Evolutionary conservation across 1,140 invertebrate genomes (phyloP).

Genomic region (Atopsyche davidsoni): DNA sequence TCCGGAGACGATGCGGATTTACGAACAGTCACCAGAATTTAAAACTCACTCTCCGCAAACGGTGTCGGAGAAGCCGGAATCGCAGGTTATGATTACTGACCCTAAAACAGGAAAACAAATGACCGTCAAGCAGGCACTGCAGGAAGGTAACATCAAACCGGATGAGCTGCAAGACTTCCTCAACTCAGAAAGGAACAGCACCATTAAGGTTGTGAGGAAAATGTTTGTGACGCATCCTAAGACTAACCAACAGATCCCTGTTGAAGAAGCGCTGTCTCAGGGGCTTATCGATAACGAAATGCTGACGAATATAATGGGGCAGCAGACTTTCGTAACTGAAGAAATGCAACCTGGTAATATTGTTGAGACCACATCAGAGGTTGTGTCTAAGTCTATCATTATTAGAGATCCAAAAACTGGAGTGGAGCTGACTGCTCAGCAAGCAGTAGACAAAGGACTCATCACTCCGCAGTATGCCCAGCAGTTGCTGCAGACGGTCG

Average conservation of each 20-base stretch:
- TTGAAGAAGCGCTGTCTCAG: constrained; percentile 57
- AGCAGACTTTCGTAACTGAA: constrained; percentile 29
- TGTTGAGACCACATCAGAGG: constrained; percentile 27
- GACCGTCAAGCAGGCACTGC: constrained; percentile 62
- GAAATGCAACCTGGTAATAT: constrained; percentile 26
- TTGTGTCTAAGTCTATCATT: constrained; percentile 28
- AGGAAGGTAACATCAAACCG: constrained; percentile 56
- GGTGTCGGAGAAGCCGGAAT: constrained; percentile 4
- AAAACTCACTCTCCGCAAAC: constrained; percentile 10
- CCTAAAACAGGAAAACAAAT: constrained; percentile 61
- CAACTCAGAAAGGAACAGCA: constrained; percentile 35
- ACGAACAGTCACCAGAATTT: constrained; percentile 38
- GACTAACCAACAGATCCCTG: constrained; percentile 53
- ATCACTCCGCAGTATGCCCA: constrained; percentile 39
- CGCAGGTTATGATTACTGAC: constrained; percentile 42
- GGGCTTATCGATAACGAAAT: constrained; percentile 54
- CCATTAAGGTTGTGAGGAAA: constrained; percentile 31
- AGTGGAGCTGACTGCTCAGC: constrained; percentile 44
- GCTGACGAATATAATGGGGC: constrained; percentile 35
- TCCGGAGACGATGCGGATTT: constrained; percentile 52
- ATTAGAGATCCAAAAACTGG: constrained; percentile 47
- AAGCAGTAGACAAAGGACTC: constrained; percentile 52
- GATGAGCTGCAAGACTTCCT: constrained; percentile 29
- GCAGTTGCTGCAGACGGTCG: constrained; percentile 27
- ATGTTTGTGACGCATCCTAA: constrained; percentile 56